Percentiles rank a stretch among this genome's conserved stretches.
Evolutionary conservation across 2,797 vertebrate genomes (phyloP).

Genomic region (Enteromius paludinosus): DNA sequence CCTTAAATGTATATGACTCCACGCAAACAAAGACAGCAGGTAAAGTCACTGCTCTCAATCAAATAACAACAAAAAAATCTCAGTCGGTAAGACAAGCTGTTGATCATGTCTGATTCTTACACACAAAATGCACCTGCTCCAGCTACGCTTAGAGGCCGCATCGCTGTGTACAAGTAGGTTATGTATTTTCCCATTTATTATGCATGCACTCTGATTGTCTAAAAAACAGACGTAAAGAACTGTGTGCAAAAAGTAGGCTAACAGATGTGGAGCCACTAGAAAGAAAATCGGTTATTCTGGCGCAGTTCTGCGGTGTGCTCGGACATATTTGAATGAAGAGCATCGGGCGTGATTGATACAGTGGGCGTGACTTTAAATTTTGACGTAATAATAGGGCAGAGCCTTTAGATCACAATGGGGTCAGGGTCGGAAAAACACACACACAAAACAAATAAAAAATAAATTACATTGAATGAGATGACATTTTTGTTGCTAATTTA

Average conservation of each 20-base stretch:
- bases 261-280: not conserved
- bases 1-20: not conserved
- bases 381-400: too few relatives aligned
- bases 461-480: too few relatives aligned
- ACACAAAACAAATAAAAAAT: too few relatives aligned
- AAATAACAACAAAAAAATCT: not conserved
- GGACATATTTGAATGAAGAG: too few relatives aligned
- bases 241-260: not conserved
- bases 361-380: too few relatives aligned
- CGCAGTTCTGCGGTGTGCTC: not conserved
- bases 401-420: too few relatives aligned
- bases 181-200: not conserved
- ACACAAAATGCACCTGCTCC: not conserved
- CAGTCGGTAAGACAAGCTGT: not conserved
- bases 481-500: too few relatives aligned
- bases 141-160: not conserved
- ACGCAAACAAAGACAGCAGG: not conserved
- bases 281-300: not conserved
- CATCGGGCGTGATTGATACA: not conserved
- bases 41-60: not conserved
- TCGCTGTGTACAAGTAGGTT: not conserved
- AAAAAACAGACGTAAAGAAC: not conserved
- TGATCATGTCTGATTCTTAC: not conserved
- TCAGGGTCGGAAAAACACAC: too few relatives aligned
- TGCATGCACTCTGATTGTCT: not conserved